phyloP scores from a whole-genome alignment of 2,888 invertebrate species.

The Parnassius glacialis region DNA sequence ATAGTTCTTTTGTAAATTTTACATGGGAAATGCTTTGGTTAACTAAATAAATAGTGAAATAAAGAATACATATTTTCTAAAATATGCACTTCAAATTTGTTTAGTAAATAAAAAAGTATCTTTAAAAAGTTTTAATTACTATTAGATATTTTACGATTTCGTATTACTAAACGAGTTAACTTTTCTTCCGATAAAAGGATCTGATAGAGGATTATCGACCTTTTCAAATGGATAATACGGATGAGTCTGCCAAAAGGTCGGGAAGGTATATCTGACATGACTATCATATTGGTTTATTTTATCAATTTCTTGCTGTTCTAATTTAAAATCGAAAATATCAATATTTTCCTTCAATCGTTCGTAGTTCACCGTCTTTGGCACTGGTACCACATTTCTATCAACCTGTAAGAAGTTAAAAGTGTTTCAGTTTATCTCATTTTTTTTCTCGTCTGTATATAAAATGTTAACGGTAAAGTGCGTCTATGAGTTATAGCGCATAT shows the following conservation, averaged over 20 bases:
- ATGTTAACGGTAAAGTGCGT: too few relatives aligned
- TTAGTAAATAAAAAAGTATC: too few relatives aligned
- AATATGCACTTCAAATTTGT: too few relatives aligned
- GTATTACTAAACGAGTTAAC: too few relatives aligned
- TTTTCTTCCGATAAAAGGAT: constrained; percentile 45
- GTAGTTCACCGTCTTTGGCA: constrained; percentile 56
- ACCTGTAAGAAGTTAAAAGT: constrained; percentile 46
- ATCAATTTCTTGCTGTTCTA: constrained; percentile 51
- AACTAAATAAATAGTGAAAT: too few relatives aligned
- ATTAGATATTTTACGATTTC: too few relatives aligned
- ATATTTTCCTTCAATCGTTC: constrained; percentile 58
- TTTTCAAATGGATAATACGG: constrained; percentile 67
- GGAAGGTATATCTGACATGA: constrained; percentile 48
- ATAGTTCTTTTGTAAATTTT: too few relatives aligned
- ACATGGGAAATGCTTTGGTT: too few relatives aligned
- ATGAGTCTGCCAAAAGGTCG: constrained; percentile 71
- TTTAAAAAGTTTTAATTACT: too few relatives aligned
- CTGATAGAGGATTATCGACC: constrained; percentile 44
- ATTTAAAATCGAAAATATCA: constrained; percentile 62
- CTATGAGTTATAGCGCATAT: not conserved
- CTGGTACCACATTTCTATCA: constrained; percentile 61
- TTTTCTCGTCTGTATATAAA: not conserved
- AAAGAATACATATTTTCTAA: too few relatives aligned
- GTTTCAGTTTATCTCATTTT: too few relatives aligned
- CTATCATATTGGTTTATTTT: constrained; percentile 46